Percentiles rank a stretch among this genome's conserved stretches.
These are phyloP conservation scores for Equus quagga DNA, from an alignment of 2,113 vertebrate species.

Conservation along the genomic window DNA sequence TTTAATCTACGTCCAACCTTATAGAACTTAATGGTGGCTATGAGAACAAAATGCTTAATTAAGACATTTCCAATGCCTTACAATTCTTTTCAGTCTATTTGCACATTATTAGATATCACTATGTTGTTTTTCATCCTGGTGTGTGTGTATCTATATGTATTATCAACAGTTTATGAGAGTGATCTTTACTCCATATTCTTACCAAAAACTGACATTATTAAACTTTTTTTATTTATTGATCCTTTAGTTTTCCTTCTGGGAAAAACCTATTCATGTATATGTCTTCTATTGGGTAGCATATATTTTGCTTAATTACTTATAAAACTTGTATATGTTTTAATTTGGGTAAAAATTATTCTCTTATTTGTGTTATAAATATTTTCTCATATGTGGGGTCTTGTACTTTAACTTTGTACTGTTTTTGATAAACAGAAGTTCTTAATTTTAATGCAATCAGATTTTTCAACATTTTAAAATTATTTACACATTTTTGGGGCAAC, in stretches of 20 bases:
- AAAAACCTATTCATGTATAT: neutral
- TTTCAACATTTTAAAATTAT: neutral
- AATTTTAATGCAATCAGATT: neutral
- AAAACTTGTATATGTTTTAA: neutral
- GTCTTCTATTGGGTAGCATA: neutral
- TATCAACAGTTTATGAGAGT: neutral
- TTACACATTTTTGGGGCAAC: neutral
- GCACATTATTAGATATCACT: neutral
- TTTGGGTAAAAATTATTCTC: neutral
- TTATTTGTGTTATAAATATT: neutral
- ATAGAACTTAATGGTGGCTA: neutral
- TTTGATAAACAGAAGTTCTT: neutral
- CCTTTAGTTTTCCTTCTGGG: neutral
- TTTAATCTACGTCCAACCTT: conserved; percentile 6
- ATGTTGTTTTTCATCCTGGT: neutral
- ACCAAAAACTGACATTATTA: neutral
- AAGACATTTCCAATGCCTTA: neutral
- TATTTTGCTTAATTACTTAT: neutral
- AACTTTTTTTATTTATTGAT: neutral
- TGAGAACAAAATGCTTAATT: conserved; percentile 15
- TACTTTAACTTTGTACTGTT: neutral
- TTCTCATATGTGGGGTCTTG: neutral
- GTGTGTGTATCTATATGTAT: neutral
- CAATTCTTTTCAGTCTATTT: neutral
- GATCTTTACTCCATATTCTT: neutral